Percentiles rank a stretch among this genome's conserved stretches.
phyloP scores from a whole-genome alignment of 2,113 vertebrate genomes.

The Otocyon megalotis region DNA sequence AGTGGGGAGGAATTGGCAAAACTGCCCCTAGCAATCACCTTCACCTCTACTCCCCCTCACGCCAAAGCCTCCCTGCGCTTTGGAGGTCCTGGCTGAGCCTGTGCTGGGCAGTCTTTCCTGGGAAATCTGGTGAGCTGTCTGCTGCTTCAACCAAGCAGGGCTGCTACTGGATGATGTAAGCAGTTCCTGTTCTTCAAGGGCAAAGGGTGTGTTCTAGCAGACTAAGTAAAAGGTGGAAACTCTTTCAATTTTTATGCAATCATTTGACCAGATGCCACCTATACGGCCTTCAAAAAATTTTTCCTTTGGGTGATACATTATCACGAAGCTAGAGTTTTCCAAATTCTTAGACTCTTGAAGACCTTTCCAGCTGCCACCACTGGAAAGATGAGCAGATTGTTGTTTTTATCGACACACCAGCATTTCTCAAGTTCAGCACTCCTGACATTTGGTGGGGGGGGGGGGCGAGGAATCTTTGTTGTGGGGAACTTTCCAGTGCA shows the following conservation, averaged over 20 bases:
- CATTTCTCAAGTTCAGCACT: background rate
- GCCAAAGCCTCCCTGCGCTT: background rate
- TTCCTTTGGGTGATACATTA: background rate
- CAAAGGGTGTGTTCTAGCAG: background rate
- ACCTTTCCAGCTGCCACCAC: background rate
- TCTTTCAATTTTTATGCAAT: background rate
- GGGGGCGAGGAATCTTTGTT: background rate
- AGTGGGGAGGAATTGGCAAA: background rate
- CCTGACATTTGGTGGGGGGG: background rate
- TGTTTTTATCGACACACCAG: background rate
- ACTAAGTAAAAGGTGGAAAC: background rate
- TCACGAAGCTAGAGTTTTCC: background rate
- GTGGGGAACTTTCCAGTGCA: background rate
- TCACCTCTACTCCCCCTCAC: background rate
- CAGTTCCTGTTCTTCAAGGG: constrained; percentile 9
- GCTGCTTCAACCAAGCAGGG: background rate
- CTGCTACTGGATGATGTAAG: constrained; percentile 44
- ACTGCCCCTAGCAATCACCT: fast-evolving
- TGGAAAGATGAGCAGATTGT: background rate
- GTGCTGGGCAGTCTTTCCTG: background rate
- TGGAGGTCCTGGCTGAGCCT: background rate
- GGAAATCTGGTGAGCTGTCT: constrained; percentile 21
- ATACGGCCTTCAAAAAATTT: background rate
- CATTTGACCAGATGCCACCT: background rate
- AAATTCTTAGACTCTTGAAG: background rate